Conservation (phyloP, 2,888 invertebrate genomes). For the Morpho helenor region DNA sequence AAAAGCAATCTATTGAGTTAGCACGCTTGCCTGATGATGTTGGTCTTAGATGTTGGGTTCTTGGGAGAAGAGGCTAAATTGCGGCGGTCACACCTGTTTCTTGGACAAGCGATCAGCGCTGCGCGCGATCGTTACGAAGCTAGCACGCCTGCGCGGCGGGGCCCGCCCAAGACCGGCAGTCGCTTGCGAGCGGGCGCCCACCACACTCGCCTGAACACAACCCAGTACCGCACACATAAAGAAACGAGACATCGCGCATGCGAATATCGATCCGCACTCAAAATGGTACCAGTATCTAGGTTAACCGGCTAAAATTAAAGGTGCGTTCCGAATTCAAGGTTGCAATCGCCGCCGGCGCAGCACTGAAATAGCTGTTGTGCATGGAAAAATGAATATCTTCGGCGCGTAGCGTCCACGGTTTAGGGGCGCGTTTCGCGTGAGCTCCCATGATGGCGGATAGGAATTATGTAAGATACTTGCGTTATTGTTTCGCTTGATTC, state of each 20-base stretch:
- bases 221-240: conserved; percentile 54
- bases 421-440: conserved; percentile 61
- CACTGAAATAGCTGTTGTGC: conserved; percentile 65
- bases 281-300: conserved; percentile 73
- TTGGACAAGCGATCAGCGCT: conserved; percentile 3
- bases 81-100: conserved; percentile 15
- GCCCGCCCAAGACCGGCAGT: conserved; percentile 41
- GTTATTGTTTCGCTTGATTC: conserved; percentile 59
- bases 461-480: conserved; percentile 71
- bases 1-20: too few species aligned
- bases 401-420: conserved; percentile 46
- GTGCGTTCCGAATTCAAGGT: conserved; percentile 76
- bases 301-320: conserved; percentile 79
- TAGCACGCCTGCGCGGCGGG: conserved; percentile 35
- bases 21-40: background rate
- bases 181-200: conserved; percentile 46
- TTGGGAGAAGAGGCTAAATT: background rate
- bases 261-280: conserved; percentile 66
- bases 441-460: conserved; percentile 55
- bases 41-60: background rate
- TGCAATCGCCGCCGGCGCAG: conserved; percentile 69
- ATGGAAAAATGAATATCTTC: conserved; percentile 60
- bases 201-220: conserved; percentile 44
- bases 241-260: conserved; percentile 62
- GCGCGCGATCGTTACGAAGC: conserved; percentile 34